Evolutionary conservation across 2,888 invertebrate species (phyloP).

Genomic region (Phania funesta): DNA sequence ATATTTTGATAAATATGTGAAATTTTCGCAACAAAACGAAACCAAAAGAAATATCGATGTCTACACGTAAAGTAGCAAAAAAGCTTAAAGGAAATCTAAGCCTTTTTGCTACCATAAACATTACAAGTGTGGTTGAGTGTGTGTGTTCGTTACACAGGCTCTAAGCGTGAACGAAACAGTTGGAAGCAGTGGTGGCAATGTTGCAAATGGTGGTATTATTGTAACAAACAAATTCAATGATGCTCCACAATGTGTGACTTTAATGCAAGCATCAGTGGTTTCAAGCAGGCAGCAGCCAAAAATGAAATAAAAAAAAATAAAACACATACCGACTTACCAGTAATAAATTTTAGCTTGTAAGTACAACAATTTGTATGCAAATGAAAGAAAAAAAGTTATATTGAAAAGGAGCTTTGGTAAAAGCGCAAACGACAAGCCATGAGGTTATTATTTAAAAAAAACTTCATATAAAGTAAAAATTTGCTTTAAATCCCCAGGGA

Average conservation of each 20-base stretch:
- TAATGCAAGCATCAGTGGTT: conserved; percentile 55
- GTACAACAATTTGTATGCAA: conserved; percentile 79
- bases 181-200: conserved; percentile 32
- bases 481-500: conserved; percentile 72
- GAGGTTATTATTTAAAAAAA: conserved; percentile 54
- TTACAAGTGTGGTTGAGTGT: conserved; percentile 1
- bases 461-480: conserved; percentile 13
- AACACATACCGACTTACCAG: conserved; percentile 68
- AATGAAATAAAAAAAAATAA: conserved; percentile 50
- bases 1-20: conserved; percentile 73
- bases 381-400: conserved; percentile 22
- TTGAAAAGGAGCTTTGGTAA: conserved; percentile 27
- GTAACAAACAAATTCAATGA: conserved; percentile 63
- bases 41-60: conserved; percentile 15
- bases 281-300: conserved; percentile 5
- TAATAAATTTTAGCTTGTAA: conserved; percentile 77
- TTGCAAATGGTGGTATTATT: conserved; percentile 60
- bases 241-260: conserved; percentile 66
- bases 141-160: neutral
- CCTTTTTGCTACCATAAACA: conserved; percentile 34
- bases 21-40: conserved; percentile 63
- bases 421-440: conserved; percentile 39
- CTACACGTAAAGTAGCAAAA: conserved; percentile 28
- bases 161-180: conserved; percentile 42
- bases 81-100: conserved; percentile 22